These are phyloP conservation scores for Serrognathus titanus DNA, from an alignment of 2,888 invertebrate genomes.

Conservation along the genomic window DNA sequence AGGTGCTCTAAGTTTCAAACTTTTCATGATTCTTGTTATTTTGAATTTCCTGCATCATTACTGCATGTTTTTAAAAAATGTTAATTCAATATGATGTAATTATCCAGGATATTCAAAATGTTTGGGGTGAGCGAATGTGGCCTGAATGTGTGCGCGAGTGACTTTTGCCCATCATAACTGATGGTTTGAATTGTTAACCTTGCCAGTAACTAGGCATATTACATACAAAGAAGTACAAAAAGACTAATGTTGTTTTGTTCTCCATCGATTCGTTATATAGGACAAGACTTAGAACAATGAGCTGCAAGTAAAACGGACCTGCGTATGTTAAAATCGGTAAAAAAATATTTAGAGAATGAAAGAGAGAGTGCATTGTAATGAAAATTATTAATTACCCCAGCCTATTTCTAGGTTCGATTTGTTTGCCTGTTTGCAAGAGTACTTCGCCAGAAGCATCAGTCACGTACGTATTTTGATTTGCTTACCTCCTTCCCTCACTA, in stretches of 20 bases:
- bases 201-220: conserved; percentile 14
- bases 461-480: conserved; percentile 54
- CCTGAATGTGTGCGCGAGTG: conserved; percentile 30
- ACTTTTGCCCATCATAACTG: conserved; percentile 4
- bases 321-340: conserved; percentile 17
- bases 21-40: not conserved
- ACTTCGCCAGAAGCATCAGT: conserved; percentile 34
- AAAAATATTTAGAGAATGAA: conserved; percentile 23
- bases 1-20: no score
- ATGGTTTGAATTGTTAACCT: conserved; percentile 15
- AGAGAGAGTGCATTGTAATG: conserved; percentile 50
- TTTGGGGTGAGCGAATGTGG: conserved; percentile 42
- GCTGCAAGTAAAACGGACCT: conserved; percentile 16
- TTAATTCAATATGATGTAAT: not conserved
- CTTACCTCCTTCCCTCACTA: not conserved
- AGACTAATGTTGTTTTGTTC: conserved; percentile 38
- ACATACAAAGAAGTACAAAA: conserved; percentile 22
- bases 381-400: conserved; percentile 61
- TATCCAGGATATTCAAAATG: conserved; percentile 14
- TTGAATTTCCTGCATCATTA: conserved; percentile 11
- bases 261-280: conserved; percentile 26
- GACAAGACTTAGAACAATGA: conserved; percentile 17
- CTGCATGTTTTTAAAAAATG: not conserved
- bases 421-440: conserved; percentile 45
- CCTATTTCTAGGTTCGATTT: conserved; percentile 59